A percentile compares a stretch with the other conserved stretches of the same genome.
Conservation (phyloP, 2,113 vertebrate genomes). For the Scartelaos histophorus region DNA sequence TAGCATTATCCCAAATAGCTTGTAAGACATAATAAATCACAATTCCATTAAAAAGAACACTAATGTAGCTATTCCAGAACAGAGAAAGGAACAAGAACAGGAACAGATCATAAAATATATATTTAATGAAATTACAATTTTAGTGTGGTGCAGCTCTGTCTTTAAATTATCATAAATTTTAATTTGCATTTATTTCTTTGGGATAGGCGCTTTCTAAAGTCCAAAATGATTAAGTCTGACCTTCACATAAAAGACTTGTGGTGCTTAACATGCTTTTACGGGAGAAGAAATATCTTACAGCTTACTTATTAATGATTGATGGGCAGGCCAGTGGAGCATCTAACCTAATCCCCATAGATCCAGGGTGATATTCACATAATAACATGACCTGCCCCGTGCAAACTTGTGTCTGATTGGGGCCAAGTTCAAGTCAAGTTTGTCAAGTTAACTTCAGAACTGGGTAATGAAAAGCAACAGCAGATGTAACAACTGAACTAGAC, state of each 20-base stretch:
- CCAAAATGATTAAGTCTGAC: slow-evolving; percentile 18
- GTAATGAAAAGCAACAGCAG: slow-evolving; percentile 7
- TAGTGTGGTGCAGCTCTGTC: neutral
- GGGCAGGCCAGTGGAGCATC: slow-evolving; percentile 32
- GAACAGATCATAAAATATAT: neutral
- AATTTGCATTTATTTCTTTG: slow-evolving; percentile 12
- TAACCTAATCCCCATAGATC: slow-evolving; percentile 40
- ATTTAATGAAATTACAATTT: neutral
- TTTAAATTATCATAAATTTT: slow-evolving; percentile 8
- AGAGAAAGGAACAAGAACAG: neutral
- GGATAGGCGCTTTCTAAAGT: neutral
- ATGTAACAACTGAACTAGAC: slow-evolving; percentile 28
- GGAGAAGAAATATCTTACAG: slow-evolving; percentile 23
- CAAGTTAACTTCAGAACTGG: neutral
- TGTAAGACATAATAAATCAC: neutral
- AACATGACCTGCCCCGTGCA: slow-evolving; percentile 11
- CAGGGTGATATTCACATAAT: slow-evolving; percentile 25
- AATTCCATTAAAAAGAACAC: neutral
- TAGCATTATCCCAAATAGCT: neutral
- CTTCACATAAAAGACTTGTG: slow-evolving; percentile 20
- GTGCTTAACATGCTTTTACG: slow-evolving; percentile 35
- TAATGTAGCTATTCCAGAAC: neutral
- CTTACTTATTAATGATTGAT: slow-evolving; percentile 43
- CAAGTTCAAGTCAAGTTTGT: slow-evolving; percentile 7
- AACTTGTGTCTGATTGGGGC: slow-evolving; percentile 4